Evolutionary conservation across 2,888 invertebrate genomes (phyloP), one percentile per base, ranked within the genome.

Genomic region (Ichneumoninae sp.): DNA sequence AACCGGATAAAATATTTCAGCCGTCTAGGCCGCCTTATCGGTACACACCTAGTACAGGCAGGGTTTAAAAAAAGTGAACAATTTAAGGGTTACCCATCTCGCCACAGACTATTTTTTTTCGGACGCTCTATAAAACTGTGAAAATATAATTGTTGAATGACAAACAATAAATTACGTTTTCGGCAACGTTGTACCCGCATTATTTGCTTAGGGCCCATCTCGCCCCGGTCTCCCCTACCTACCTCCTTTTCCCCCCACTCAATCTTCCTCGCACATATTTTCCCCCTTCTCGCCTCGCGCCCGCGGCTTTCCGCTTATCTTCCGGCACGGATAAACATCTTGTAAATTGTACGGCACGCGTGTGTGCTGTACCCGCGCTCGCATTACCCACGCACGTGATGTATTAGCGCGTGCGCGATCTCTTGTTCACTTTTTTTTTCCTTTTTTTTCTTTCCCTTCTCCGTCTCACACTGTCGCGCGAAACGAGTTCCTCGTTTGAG

Each of bases 321-420:
- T 62, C 75, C 65, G 65, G 36, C 47, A 69, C 75, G 80, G 84
- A 86, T 86, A 84, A 86, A 70, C 82, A 86, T 86, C 86, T 84
- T 69, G 84, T 78, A 76, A 86, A 84, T 83, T 76, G 65, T 71
- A 60, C 60, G 57, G 82, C 80, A 71, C 72, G 70, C 84, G 79
- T 66, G 36, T 70, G 80, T 78, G 68, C 76, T 74, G 44, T 70
- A 70, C 57, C 40, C 62, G 72, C 74, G 65, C 69, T 66, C 72
- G 84, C 77, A 75, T 79, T 79, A 83, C 72, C 82, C 82, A 82
- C 85, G 69, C 82, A 62, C 68, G 82, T 85, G 71, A 76, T 80
- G 80, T 82, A 85, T 82, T 72, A 85, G 68, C 76, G 72, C 70
- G 47, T 19, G 70, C 33, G 33, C 50, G 54, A 54, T 54, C 54